Conservation (phyloP, 2,888 invertebrate species). For the Tinea trinotella region DNA sequence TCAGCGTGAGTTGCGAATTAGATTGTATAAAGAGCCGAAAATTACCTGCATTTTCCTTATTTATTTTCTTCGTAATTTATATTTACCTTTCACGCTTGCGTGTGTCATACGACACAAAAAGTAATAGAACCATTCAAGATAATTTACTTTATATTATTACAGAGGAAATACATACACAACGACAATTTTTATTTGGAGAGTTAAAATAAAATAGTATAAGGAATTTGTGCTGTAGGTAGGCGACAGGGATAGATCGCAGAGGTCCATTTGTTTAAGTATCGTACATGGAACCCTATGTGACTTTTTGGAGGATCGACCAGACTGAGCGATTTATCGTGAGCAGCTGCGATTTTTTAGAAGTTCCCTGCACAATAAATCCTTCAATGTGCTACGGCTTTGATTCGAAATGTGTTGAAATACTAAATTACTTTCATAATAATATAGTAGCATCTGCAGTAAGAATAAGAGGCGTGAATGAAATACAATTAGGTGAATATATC, state of each 20-base stretch:
- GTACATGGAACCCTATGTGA: slow-evolving; percentile 33
- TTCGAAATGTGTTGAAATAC: neutral
- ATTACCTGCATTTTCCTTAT: slow-evolving; percentile 2
- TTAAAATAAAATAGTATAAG: neutral
- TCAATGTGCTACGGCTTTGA: slow-evolving; percentile 30
- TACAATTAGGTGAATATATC: neutral
- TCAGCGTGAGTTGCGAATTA: slow-evolving; percentile 8
- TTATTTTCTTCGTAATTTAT: neutral
- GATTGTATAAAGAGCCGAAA: neutral
- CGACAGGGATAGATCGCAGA: slow-evolving; percentile 4
- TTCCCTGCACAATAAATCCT: slow-evolving; percentile 37
- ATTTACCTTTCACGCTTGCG: neutral
- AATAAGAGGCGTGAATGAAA: neutral
- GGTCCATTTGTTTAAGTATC: slow-evolving; percentile 35
- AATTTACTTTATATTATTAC: too few species aligned
- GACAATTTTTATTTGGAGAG: too few species aligned
- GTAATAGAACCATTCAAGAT: too few species aligned
- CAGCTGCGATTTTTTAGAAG: slow-evolving; percentile 36
- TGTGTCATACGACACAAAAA: too few species aligned
- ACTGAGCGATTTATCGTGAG: slow-evolving; percentile 46
- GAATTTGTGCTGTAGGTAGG: neutral
- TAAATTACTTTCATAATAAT: neutral
- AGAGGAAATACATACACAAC: too few species aligned
- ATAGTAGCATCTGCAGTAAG: neutral
- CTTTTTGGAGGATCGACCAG: slow-evolving; percentile 36